phyloP scores from a whole-genome alignment of 2,888 invertebrate genomes.

The Timema cristinae region DNA sequence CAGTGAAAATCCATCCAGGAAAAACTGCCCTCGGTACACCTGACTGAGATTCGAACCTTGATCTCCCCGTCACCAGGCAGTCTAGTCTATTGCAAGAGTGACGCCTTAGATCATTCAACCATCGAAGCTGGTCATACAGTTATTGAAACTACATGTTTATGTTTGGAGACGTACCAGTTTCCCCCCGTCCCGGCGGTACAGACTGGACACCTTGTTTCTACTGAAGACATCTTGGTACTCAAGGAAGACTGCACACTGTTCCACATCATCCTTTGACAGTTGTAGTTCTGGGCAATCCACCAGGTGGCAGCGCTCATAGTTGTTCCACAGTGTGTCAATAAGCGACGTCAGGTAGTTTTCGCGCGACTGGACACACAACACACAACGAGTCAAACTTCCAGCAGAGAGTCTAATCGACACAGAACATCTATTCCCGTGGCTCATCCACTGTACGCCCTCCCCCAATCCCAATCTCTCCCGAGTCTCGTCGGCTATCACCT shows the following conservation, averaged over 20 bases:
- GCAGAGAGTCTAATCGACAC: no score
- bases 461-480: no score
- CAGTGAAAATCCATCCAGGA: no score
- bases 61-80: neutral
- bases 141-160: neutral
- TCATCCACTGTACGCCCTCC: no score
- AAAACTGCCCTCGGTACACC: no score
- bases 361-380: slow-evolving; percentile 49
- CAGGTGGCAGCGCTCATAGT: slow-evolving; percentile 56
- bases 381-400: slow-evolving; percentile 16
- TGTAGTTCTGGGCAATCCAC: slow-evolving; percentile 47
- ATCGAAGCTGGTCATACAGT: neutral
- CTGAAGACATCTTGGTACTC: slow-evolving; percentile 74
- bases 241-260: slow-evolving; percentile 66
- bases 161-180: slow-evolving; percentile 58
- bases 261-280: slow-evolving; percentile 56
- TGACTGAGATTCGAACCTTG: neutral
- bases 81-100: no score
- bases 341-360: slow-evolving; percentile 74
- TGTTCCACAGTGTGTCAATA: slow-evolving; percentile 63
- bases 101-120: no score
- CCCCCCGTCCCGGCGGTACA: slow-evolving; percentile 70
- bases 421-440: no score
- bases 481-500: no score
- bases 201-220: slow-evolving; percentile 65